A percentile compares a stretch with the other conserved stretches of the same genome.
Conservation (phyloP, 2,888 invertebrate species). For the Diarsia brunnea region DNA sequence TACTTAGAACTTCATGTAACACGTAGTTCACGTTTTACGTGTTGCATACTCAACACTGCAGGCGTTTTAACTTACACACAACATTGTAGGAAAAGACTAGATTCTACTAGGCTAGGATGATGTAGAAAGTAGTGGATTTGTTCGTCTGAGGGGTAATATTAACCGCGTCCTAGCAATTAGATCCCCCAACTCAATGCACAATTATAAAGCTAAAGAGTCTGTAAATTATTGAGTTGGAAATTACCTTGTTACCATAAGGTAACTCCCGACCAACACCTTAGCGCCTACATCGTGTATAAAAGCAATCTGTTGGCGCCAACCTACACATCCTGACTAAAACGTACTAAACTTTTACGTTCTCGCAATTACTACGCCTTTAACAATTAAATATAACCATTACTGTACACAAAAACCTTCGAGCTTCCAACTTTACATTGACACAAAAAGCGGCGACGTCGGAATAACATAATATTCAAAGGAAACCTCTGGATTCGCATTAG, state of each 20-base stretch:
- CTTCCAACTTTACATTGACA: conserved; percentile 32
- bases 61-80: background rate
- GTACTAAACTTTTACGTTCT: conserved; percentile 19
- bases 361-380: conserved; percentile 3
- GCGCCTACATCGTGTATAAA: background rate
- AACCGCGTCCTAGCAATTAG: background rate
- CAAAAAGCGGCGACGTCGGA: conserved; percentile 41
- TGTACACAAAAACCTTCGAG: conserved; percentile 20
- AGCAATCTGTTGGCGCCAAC: conserved; percentile 1
- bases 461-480: conserved; percentile 61
- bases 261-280: background rate
- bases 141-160: background rate
- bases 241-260: background rate
- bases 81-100: too few species aligned
- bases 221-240: too few species aligned
- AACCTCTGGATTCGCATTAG: conserved; percentile 57
- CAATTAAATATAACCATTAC: conserved; percentile 33
- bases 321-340: background rate
- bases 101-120: too few species aligned
- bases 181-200: too few species aligned
- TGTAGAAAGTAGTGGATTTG: background rate
- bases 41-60: background rate
- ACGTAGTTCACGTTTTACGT: background rate
- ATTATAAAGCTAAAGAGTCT: too few species aligned
- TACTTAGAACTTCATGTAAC: background rate